Percentiles rank a stretch among this genome's conserved stretches.
These are phyloP conservation scores for Sebastes minor DNA, from an alignment of 2,797 vertebrate genomes.

Conservation along the genomic window DNA sequence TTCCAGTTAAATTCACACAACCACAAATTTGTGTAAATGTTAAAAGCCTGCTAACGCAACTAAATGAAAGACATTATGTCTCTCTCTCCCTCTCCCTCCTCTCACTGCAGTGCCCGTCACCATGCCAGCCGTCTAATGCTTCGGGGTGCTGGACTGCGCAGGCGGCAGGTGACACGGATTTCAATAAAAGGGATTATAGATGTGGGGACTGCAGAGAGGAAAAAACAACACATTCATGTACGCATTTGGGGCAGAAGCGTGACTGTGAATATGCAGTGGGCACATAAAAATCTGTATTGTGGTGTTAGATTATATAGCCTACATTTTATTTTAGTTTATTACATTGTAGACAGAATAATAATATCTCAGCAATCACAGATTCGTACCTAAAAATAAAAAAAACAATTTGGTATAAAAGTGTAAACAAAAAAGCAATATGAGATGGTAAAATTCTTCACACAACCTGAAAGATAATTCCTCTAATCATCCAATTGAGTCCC, in stretches of 20 bases:
- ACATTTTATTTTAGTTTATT: neutral
- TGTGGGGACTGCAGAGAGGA: constrained; percentile 77
- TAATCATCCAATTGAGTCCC: neutral
- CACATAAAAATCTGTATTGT: neutral
- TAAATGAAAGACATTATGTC: constrained; percentile 54
- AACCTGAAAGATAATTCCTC: neutral
- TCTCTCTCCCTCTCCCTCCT: constrained; percentile 25
- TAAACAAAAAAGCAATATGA: neutral
- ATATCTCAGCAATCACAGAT: neutral
- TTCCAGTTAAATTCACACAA: constrained; percentile 12
- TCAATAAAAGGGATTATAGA: constrained; percentile 87
- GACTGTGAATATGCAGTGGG: constrained; percentile 17
- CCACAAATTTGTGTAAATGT: constrained; percentile 9
- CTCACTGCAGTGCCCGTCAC: constrained; percentile 74
- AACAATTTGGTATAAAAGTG: neutral
- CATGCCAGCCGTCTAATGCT: constrained; percentile 78
- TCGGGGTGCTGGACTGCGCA: constrained; percentile 81
- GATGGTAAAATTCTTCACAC: neutral
- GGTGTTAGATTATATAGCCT: neutral
- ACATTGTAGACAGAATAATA: neutral
- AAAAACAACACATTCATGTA: constrained; percentile 61
- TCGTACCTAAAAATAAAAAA: neutral
- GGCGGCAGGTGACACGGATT: constrained; percentile 85
- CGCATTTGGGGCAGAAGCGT: constrained; percentile 50
- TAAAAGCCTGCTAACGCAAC: constrained; percentile 33